Evolutionary conservation across 2,797 vertebrate species (phyloP), one percentile per base, ranked within the genome.

Genomic region (Chanos chanos): DNA sequence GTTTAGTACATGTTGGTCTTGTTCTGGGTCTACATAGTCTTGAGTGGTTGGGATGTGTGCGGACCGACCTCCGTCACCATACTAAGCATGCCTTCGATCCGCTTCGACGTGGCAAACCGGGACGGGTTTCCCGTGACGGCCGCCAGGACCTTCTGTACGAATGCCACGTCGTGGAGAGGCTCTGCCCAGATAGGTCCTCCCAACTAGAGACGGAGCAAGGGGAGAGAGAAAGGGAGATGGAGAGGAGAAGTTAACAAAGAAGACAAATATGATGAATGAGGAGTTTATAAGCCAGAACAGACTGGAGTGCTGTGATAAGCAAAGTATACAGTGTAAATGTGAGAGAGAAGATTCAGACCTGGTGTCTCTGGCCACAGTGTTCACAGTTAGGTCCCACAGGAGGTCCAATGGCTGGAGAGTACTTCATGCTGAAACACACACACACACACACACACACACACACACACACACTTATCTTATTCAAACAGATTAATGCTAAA

Each of bases 151-250:
- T 54, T 85, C 74, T 86, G 83, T 68, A 96, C 93, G 0, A 97
- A 97, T 0, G 52, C 50, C 1, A 34, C 9, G 61, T 95, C 83
- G 0, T 97, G 94, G 63, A 97, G 88, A 1, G 92, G 81, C 70
- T 93, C 95, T 0, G 91, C 93, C 95, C 95, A 96, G 27, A 94
- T 4, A 0, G 94, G 95, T 15, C 95, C 94, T 0, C 92, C 94
- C 1, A 96, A 76, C 95, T 95, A 13, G 0, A 15, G 31, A 51
- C 28, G 51, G 18, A 56, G 22, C 53, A 4, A 39, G 6, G 9
- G 3, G 16, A 16, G 7, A 43, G 57, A 65, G 22, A 43, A 43
- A 10, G 49, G 1, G 28, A 10, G 53, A 13, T 25, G 30, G 25
- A n/a, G n/a, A n/a, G n/a, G n/a, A 21, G 47, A 2, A 9, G 63